Evolutionary conservation across 2,113 vertebrate genomes (phyloP).

Genomic region (Zapus hudsonius): DNA sequence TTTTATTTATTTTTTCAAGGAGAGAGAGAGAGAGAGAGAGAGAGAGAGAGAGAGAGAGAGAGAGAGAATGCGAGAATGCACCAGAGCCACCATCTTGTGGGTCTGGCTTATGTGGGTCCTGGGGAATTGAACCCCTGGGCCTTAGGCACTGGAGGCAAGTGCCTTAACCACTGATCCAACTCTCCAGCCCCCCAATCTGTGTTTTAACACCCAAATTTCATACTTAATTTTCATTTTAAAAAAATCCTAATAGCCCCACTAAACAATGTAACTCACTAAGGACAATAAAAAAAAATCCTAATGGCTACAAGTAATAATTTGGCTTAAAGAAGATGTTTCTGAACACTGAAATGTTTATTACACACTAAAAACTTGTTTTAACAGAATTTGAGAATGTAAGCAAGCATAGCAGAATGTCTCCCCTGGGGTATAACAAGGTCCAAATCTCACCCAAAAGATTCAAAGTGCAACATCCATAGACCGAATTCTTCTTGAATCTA

Average conservation of each 20-base stretch:
- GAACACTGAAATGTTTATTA: background rate
- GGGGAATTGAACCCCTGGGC: too few relatives aligned
- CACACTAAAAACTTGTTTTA: constrained; percentile 36
- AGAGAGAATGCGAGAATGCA: too few relatives aligned
- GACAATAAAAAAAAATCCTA: constrained; percentile 10
- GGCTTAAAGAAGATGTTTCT: constrained; percentile 53
- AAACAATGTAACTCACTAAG: too few relatives aligned
- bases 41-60: too few relatives aligned
- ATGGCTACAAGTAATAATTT: constrained; percentile 29
- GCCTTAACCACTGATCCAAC: too few relatives aligned
- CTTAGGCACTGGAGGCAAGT: too few relatives aligned
- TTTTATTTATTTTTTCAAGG: too few relatives aligned
- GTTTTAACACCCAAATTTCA: constrained; percentile 38
- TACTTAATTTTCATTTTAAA: constrained; percentile 7
- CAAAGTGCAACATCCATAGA: constrained; percentile 63
- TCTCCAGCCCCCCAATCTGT: background rate
- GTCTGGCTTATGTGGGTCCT: too few relatives aligned
- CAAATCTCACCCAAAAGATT: constrained; percentile 73
- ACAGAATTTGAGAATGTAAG: background rate
- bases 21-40: too few relatives aligned
- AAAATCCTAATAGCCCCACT: background rate
- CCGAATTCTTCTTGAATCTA: constrained; percentile 67
- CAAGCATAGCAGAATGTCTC: constrained; percentile 38
- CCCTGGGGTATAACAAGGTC: constrained; percentile 67
- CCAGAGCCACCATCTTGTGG: too few relatives aligned